These are phyloP conservation scores for Chaetophractus vellerosus DNA, from an alignment of 2,797 vertebrate species.

Conservation along the genomic window DNA sequence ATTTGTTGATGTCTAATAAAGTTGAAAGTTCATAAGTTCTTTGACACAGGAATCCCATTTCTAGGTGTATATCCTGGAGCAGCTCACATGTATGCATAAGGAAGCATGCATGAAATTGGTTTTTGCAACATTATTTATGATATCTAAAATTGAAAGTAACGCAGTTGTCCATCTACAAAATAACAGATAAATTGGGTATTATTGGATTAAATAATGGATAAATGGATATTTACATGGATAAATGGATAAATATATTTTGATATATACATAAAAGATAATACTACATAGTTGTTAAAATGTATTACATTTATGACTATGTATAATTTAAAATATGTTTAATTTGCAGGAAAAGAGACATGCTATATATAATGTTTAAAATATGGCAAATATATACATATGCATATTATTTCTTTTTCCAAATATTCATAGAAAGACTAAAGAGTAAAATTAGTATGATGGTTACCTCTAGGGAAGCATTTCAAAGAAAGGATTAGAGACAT, in stretches of 20 bases:
- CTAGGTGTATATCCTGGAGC: not conserved
- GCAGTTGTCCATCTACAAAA: not conserved
- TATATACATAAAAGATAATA: not conserved
- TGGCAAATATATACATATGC: not conserved
- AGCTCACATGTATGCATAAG: not conserved
- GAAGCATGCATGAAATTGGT: not conserved
- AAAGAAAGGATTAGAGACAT: not conserved
- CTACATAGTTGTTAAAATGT: not conserved
- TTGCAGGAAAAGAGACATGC: not conserved
- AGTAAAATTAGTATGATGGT: not conserved
- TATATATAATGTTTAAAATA: conserved; percentile 46
- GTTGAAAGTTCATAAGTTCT: not conserved
- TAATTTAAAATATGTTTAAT: not conserved
- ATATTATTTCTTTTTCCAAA: conserved; percentile 27
- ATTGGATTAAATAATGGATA: no score
- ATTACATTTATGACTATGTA: not conserved
- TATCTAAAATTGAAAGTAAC: conserved; percentile 24
- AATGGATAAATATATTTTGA: not conserved
- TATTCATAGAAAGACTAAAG: not conserved
- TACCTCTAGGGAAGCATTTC: not conserved
- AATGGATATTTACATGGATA: no score
- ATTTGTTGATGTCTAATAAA: not conserved
- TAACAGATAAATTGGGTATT: not conserved
- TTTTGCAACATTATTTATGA: not conserved
- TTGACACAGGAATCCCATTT: conserved; percentile 28